These are phyloP conservation scores for Drosophila kanapiae DNA, from an alignment of 1,140 invertebrate species.

Conservation along the genomic window DNA sequence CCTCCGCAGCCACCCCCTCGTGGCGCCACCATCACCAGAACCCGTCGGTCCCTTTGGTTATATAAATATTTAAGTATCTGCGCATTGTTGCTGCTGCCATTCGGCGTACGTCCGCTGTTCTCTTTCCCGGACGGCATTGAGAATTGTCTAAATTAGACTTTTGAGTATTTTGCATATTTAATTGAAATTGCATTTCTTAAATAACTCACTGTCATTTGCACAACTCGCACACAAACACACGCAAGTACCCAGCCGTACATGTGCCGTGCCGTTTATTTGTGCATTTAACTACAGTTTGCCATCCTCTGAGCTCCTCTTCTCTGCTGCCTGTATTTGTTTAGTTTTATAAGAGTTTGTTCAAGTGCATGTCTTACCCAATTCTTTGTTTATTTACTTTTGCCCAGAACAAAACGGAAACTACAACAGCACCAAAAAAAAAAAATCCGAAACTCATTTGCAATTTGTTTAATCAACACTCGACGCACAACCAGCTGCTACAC, in stretches of 20 bases:
- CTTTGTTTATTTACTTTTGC: constrained; percentile 72
- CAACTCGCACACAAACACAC: constrained; percentile 26
- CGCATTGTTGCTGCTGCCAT: constrained; percentile 63
- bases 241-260: constrained; percentile 3
- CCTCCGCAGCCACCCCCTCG: background rate
- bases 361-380: constrained; percentile 78
- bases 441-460: constrained; percentile 79
- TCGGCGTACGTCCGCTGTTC: constrained; percentile 35
- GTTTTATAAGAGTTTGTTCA: constrained; percentile 83
- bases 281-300: constrained; percentile 64
- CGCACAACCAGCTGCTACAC: constrained; percentile 53
- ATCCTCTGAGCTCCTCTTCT: constrained; percentile 1
- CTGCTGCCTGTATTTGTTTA: constrained; percentile 63
- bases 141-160: constrained; percentile 81
- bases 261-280: constrained; percentile 69
- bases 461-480: constrained; percentile 82
- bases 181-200: constrained; percentile 84
- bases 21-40: background rate
- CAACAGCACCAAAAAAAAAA: constrained; percentile 54
- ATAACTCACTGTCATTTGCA: constrained; percentile 80
- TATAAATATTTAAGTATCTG: constrained; percentile 84
- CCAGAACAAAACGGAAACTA: constrained; percentile 42
- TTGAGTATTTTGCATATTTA: constrained; percentile 84
- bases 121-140: constrained; percentile 32
- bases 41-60: constrained; percentile 40